Evolutionary conservation across 2,113 vertebrate genomes (phyloP).

Genomic region (Salminus brasiliensis): DNA sequence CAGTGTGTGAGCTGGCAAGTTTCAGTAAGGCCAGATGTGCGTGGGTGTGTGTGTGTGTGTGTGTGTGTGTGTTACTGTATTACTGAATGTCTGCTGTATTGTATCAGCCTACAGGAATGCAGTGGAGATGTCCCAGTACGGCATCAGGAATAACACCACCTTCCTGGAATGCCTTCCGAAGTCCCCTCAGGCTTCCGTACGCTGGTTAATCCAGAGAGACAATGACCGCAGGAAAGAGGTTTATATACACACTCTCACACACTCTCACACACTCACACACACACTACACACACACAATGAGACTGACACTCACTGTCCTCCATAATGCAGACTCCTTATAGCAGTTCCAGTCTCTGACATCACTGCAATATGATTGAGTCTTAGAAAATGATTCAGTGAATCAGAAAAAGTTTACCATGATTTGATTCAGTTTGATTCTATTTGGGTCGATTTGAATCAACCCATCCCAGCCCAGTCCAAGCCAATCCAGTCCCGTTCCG

Average conservation of each 20-base stretch:
- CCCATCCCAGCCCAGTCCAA: too few relatives aligned
- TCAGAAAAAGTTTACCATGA: too few relatives aligned
- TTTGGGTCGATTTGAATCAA: too few relatives aligned
- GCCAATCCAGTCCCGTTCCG: too few relatives aligned
- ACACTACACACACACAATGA: neutral
- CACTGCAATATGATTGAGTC: too few relatives aligned
- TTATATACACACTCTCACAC: neutral
- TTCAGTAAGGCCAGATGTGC: constrained; percentile 36
- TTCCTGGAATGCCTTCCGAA: constrained; percentile 95
- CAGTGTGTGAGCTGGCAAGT: constrained; percentile 12
- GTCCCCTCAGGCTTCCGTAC: constrained; percentile 91
- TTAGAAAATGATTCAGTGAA: too few relatives aligned
- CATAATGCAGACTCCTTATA: too few relatives aligned
- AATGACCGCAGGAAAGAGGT: constrained; percentile 98
- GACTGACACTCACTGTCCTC: too few relatives aligned
- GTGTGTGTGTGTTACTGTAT: neutral
- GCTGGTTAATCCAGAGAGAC: constrained; percentile 94
- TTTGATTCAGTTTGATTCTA: too few relatives aligned
- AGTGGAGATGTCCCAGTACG: constrained; percentile 91
- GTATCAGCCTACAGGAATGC: constrained; percentile 92
- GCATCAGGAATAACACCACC: constrained; percentile 95
- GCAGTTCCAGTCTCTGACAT: too few relatives aligned
- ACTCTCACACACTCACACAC: neutral
- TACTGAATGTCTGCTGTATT: constrained; percentile 10
- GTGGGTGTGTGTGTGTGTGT: constrained; percentile 25